Evolutionary conservation across 2,113 vertebrate species (phyloP).

Genomic region (Cyanoliseus patagonus): DNA sequence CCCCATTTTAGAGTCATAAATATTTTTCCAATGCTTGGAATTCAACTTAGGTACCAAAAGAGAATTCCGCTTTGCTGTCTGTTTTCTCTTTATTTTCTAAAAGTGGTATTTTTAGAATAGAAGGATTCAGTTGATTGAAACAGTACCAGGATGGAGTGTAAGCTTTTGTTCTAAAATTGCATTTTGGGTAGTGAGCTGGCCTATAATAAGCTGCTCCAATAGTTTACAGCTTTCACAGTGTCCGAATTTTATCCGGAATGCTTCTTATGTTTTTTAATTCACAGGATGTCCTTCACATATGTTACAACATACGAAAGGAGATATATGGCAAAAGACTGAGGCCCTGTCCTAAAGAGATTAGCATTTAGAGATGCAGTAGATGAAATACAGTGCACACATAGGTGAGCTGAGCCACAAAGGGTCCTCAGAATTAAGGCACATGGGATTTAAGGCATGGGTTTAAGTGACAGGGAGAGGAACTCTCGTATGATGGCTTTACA

Average conservation of each 20-base stretch:
- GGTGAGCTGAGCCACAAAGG: not conserved
- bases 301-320: not conserved
- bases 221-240: not conserved
- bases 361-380: not conserved
- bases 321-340: not conserved
- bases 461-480: not conserved
- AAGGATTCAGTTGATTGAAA: not conserved
- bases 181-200: not conserved
- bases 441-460: not conserved
- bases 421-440: not conserved
- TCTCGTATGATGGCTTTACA: not conserved
- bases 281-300: not conserved
- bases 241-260: not conserved
- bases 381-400: not conserved
- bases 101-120: not conserved
- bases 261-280: not conserved
- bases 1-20: not conserved
- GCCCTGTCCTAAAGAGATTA: not conserved
- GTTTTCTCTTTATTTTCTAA: not conserved
- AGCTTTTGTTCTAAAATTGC: not conserved
- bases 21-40: not conserved
- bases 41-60: not conserved
- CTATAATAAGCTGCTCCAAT: not conserved
- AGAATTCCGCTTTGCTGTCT: not conserved
- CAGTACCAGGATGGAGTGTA: not conserved